phyloP scores from a whole-genome alignment of 2,797 vertebrate genomes.

The Hephaestus fuliginosus region DNA sequence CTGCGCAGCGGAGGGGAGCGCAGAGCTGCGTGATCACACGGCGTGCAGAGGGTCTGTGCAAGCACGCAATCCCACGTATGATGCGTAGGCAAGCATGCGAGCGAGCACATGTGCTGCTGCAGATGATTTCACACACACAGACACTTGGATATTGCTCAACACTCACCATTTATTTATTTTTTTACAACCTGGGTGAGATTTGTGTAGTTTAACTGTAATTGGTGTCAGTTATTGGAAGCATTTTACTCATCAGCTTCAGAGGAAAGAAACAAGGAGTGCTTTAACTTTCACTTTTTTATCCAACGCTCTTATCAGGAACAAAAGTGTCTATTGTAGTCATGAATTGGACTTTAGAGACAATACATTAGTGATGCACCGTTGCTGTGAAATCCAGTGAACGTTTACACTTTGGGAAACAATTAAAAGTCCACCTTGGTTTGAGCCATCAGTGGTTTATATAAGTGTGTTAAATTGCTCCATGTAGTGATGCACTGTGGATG shows the following conservation, averaged over 20 bases:
- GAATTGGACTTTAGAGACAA: not conserved
- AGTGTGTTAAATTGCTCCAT: not conserved
- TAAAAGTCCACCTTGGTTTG: not conserved
- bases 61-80: slow-evolving; percentile 37
- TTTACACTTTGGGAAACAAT: not conserved
- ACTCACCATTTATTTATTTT: not conserved
- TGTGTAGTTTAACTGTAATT: not conserved
- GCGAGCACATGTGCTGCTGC: slow-evolving; percentile 48
- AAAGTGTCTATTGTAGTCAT: not conserved
- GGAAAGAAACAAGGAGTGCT: not conserved
- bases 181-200: not conserved
- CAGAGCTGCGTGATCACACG: slow-evolving; percentile 31
- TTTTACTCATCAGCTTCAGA: too few relatives aligned
- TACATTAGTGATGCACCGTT: not conserved
- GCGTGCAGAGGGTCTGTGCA: slow-evolving; percentile 34
- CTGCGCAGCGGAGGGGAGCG: slow-evolving; percentile 10
- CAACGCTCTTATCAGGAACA: not conserved
- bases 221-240: not conserved
- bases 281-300: not conserved
- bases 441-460: not conserved
- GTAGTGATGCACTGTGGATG: not conserved
- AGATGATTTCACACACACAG: slow-evolving; percentile 39
- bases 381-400: not conserved
- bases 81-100: slow-evolving; percentile 21
- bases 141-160: slow-evolving; percentile 20